Evolutionary conservation across 2,888 invertebrate genomes (phyloP).

Genomic region (Hoplodrina ambigua): DNA sequence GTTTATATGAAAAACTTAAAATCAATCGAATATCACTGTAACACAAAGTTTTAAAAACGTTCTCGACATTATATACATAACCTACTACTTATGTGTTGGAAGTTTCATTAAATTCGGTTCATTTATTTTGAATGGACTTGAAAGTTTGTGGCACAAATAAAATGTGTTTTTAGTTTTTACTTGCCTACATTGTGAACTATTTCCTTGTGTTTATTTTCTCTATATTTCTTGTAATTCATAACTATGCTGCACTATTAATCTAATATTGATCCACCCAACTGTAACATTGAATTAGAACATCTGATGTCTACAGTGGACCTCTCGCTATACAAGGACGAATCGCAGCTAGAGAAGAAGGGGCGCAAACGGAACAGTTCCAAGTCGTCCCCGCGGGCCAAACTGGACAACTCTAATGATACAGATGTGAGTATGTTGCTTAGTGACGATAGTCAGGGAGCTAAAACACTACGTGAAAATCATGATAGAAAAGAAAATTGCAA

Average conservation of each 20-base stretch:
- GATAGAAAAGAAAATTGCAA: too few species aligned
- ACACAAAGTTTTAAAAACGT: too few species aligned
- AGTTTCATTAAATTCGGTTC: too few species aligned
- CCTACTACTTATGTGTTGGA: too few species aligned
- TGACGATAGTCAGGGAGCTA: too few species aligned
- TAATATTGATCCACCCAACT: conserved; percentile 28
- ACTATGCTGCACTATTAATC: neutral
- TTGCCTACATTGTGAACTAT: neutral
- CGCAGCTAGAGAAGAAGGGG: conserved; percentile 93
- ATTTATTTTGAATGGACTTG: too few species aligned
- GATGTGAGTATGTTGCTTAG: conserved; percentile 63
- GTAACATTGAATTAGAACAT: conserved; percentile 44
- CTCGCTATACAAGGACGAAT: conserved; percentile 95
- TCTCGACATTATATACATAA: too few species aligned
- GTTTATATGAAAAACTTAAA: too few species aligned
- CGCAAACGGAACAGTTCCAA: conserved; percentile 83
- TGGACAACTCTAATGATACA: conserved; percentile 67
- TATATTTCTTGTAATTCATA: conserved; percentile 58
- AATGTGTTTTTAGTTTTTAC: too few species aligned
- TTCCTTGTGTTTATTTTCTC: neutral
- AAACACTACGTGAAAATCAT: too few species aligned
- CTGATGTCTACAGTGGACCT: conserved; percentile 92
- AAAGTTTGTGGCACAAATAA: too few species aligned
- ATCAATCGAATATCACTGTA: too few species aligned
- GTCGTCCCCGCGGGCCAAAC: conserved; percentile 74